These are phyloP conservation scores for Ectemnius lituratus DNA, from an alignment of 2,888 invertebrate genomes.

Conservation along the genomic window DNA sequence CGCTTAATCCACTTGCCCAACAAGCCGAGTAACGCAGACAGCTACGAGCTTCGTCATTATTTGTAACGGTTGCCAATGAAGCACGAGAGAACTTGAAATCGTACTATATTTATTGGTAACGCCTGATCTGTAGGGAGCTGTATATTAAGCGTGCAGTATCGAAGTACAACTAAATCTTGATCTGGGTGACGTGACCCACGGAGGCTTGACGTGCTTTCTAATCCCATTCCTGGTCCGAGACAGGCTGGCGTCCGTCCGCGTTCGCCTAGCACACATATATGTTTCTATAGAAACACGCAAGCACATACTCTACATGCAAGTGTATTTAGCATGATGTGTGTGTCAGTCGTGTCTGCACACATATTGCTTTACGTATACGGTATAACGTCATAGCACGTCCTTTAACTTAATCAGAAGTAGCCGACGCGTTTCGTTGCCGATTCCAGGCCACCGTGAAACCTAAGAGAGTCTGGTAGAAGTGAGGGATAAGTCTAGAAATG, in stretches of 20 bases:
- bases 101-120: constrained; percentile 19
- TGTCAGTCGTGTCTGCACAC: neutral
- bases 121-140: constrained; percentile 47
- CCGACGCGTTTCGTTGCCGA: neutral
- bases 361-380: constrained; percentile 20
- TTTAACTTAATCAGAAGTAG: constrained; percentile 17
- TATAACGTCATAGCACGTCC: constrained; percentile 19
- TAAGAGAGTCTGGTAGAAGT: too few relatives aligned
- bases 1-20: too few relatives aligned
- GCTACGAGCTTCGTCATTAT: too few relatives aligned
- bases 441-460: too few relatives aligned
- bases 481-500: too few relatives aligned
- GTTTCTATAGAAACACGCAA: neutral
- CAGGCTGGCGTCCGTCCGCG: constrained; percentile 55
- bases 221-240: constrained; percentile 60
- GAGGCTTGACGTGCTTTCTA: constrained; percentile 67
- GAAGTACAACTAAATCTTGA: constrained; percentile 64
- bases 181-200: constrained; percentile 65
- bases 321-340: neutral
- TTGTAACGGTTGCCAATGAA: too few relatives aligned
- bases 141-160: constrained; percentile 42
- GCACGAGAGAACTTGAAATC: neutral
- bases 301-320: too few relatives aligned
- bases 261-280: neutral
- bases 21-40: too few relatives aligned